Conservation (phyloP, 2,113 vertebrate species). For the Rallus limicola region DNA sequence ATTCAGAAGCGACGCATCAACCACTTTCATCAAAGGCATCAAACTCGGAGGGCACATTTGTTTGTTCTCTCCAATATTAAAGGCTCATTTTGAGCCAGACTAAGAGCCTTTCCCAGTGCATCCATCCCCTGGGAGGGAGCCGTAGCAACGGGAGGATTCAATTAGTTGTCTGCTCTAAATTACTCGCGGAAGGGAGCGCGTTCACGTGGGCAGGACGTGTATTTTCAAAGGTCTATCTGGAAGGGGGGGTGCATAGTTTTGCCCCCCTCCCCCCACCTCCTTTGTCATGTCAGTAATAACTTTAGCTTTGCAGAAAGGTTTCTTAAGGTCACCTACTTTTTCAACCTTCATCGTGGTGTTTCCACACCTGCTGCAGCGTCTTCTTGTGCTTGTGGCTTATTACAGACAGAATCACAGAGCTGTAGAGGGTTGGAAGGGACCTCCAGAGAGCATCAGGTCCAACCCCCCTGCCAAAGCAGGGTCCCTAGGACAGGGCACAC, state of each 20-base stretch:
- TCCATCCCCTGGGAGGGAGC: not conserved
- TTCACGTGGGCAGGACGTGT: not conserved
- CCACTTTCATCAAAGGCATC: not conserved
- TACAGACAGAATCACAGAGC: not conserved
- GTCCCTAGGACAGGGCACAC: too few species aligned
- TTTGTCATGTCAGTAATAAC: not conserved
- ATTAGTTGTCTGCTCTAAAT: not conserved
- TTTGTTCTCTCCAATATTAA: constrained; percentile 17
- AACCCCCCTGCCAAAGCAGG: too few species aligned
- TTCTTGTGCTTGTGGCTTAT: not conserved
- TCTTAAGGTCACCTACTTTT: not conserved
- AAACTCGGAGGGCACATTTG: not conserved
- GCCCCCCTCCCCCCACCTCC: not conserved
- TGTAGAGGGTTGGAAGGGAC: too few species aligned
- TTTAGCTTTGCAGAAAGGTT: not conserved
- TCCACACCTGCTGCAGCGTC: not conserved
- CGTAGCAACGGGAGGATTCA: not conserved
- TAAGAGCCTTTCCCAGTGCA: not conserved
- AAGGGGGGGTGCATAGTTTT: accelerated
- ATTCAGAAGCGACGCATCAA: not conserved
- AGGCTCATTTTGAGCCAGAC: not conserved
- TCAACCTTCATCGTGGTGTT: not conserved
- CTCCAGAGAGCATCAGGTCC: too few species aligned
- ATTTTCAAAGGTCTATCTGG: not conserved
- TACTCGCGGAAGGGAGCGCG: not conserved